Base-by-base conservation (phyloP, 2,113 vertebrate species). In the Passer domesticus region DNA sequence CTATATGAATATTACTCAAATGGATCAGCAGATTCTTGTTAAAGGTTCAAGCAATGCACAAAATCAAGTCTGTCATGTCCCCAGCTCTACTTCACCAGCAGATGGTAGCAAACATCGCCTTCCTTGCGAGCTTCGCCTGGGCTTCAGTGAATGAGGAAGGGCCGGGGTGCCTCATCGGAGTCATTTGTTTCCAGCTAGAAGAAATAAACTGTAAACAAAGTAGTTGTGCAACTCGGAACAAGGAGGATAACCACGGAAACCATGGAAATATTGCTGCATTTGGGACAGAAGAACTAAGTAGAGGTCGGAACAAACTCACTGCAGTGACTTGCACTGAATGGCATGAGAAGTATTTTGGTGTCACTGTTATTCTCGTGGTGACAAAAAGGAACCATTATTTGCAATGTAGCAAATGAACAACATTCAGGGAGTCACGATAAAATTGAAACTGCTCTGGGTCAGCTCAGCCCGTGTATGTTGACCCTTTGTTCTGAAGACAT, bases 341-440 rank as follows among this genome's bases (percentile, higher is more conserved):
- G 77, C 49, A 86, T 68, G 95, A 87, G 63, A 94, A 83, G 25
- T 24, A 94, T 84, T 93, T 81, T 86, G 37, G 83, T 86, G 55
- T 64, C 53, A 25, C 37, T 58, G 49, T 83, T 87, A 60, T 58
- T 97, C 82, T 96, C 16, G 53, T 41, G 37, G 94, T 84, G 78
- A 91, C 91, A 87, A 88, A 96, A 94, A 95, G 86, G 50, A 59
- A 68, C 86, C 80, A 87, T 92, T 97, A 94, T 98, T 93, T 88
- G 80, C 50, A 89, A 35, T 60, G 70, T 39, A 72, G 49, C 62
- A 55, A 82, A 70, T 59, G 60, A 66, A 77, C 37, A 81, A 77
- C 37, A 63, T 85, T 95, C 87, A 89, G 83, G 56, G 50, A 72
- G 53, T 53, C 63, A 73, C 6, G 53, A 39, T 83, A 68, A 94